A percentile compares a stretch with the other conserved stretches of the same genome.
Conservation (phyloP, 2,888 invertebrate genomes). For the Invenusta paracnida region DNA sequence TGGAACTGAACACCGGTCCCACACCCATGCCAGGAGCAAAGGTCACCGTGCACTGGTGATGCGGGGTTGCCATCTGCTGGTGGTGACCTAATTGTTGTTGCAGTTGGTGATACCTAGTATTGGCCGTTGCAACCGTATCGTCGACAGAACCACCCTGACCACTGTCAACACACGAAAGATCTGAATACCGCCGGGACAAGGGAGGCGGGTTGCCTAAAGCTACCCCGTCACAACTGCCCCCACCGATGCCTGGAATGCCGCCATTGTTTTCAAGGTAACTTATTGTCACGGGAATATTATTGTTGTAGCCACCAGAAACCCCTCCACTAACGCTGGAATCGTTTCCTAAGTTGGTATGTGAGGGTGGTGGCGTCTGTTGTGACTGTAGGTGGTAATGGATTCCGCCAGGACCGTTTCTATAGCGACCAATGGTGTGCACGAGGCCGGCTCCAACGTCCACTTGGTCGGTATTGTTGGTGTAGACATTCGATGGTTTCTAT, state of each 20-base stretch:
- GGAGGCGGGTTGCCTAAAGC: not conserved
- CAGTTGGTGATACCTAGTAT: not conserved
- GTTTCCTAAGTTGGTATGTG: not conserved
- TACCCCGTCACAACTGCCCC: not conserved
- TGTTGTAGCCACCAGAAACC: not conserved
- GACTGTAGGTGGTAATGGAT: conserved; percentile 1
- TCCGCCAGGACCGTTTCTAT: not conserved
- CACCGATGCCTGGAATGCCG: not conserved
- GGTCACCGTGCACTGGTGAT: not conserved
- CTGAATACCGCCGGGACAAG: not conserved
- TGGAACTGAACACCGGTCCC: not conserved
- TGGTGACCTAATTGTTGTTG: not conserved
- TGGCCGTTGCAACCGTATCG: not conserved
- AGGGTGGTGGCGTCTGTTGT: not conserved
- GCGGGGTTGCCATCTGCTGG: not conserved
- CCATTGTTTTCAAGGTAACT: not conserved
- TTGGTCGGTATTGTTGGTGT: not conserved
- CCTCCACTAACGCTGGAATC: not conserved
- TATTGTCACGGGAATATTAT: not conserved
- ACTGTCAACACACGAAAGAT: not conserved
- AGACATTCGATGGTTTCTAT: not conserved
- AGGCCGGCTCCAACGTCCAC: not conserved
- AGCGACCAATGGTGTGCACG: not conserved
- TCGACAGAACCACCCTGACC: not conserved
- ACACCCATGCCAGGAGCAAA: not conserved